Percentiles rank a stretch among this genome's conserved stretches.
Conservation (phyloP, 2,888 invertebrate species). For the Harpalus rubripes region DNA sequence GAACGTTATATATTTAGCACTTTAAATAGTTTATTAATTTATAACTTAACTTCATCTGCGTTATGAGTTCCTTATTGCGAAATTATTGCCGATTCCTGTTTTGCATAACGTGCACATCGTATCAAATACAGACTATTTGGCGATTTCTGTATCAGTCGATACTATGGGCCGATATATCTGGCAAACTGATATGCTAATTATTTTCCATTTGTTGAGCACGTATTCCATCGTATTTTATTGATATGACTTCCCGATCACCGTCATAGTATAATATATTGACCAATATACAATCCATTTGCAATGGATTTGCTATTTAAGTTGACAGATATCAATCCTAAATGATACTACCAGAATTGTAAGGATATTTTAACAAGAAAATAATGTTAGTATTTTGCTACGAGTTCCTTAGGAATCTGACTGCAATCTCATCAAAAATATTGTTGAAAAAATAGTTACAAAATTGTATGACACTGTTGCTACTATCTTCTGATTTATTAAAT, state of each 20-base stretch:
- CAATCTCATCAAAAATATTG: too few relatives aligned
- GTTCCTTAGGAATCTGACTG: too few relatives aligned
- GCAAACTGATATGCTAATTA: slow-evolving; percentile 52
- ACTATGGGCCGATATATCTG: background rate
- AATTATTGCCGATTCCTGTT: background rate
- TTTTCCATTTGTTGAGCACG: slow-evolving; percentile 49
- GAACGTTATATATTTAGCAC: too few relatives aligned
- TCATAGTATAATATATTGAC: background rate
- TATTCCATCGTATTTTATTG: slow-evolving; percentile 25
- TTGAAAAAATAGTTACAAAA: too few relatives aligned
- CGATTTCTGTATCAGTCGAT: slow-evolving; percentile 17
- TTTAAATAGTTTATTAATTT: too few relatives aligned
- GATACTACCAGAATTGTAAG: too few relatives aligned
- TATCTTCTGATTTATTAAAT: too few relatives aligned
- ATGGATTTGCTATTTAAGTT: too few relatives aligned
- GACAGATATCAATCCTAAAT: too few relatives aligned
- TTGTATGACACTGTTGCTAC: too few relatives aligned
- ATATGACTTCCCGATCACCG: slow-evolving; percentile 21
- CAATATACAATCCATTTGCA: background rate
- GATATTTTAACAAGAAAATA: too few relatives aligned
- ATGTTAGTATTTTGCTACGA: too few relatives aligned
- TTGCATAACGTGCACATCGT: background rate
- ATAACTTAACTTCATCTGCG: background rate
- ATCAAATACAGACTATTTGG: slow-evolving; percentile 8
- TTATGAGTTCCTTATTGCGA: background rate